Evolutionary conservation across 1,140 invertebrate genomes (phyloP), one percentile per base, ranked within the genome.

Genomic region (Formica exsecta): DNA sequence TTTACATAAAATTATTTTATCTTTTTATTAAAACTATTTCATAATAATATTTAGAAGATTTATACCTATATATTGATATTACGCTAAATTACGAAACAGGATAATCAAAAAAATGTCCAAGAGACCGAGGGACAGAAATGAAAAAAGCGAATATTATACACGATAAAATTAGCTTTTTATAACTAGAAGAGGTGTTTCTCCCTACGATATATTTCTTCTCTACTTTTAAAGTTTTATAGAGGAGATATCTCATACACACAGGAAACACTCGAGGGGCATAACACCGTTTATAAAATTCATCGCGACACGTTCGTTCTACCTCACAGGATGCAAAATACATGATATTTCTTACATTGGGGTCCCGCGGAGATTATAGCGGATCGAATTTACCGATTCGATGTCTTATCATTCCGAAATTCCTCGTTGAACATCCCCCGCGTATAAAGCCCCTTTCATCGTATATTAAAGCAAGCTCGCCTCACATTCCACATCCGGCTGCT

Each of bases 341-440:
- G 32, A 70, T 9, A 22, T 59, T 29, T 71, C 36, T 70, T 57
- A 71, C 9, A 22, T 32, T 22, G 9, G 36, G 16, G 1, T 41
- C 32, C 41, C 68, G 22, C 6, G 48, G 36, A 32, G 64, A 80
- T 80, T 80, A 80, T 38, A 41, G 9, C 22, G 65, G 77, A 59
- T 71, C 51, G 44, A 71, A 81, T 81, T 71, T 32, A 65, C 64
- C 36, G 65, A 59, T 80, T 70, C 22, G 25, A 3, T 41, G 22
- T 80, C 65, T 70, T 22, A 22, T 22, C 22, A 22, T 22, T 57
- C 25, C 32, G 22, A 70, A 80, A 81, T 81, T 59, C 65, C 22
- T 19, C 65, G 36, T 36, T 25, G 25, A 80, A 54, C 9, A 16
- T 13, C 44, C 41, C 25, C 22, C 22, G 22, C 44, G 48, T 32